Conservation (phyloP, 1,140 invertebrate species). For the Steinernema khuongi region DNA sequence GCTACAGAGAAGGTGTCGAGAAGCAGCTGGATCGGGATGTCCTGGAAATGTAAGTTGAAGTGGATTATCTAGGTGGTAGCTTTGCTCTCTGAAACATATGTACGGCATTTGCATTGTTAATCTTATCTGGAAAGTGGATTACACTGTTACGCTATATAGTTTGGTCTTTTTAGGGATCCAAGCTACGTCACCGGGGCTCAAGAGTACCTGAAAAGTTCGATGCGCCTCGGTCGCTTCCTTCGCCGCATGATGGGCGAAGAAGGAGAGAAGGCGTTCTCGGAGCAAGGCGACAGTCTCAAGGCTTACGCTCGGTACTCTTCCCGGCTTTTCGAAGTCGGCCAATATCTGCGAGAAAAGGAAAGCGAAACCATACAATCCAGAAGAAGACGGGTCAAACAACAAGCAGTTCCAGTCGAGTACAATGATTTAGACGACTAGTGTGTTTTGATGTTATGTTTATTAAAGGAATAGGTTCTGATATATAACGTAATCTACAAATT, state of each 20-base stretch:
- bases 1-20: no score
- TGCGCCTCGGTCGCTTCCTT: slow-evolving; percentile 28
- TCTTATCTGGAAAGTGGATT: no score
- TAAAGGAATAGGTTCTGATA: background rate
- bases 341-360: background rate
- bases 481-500: background rate
- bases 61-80: no score
- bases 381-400: background rate
- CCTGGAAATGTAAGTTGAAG: no score
- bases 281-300: slow-evolving; percentile 24
- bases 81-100: no score
- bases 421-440: background rate
- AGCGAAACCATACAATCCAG: background rate
- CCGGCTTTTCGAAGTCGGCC: background rate
- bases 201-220: slow-evolving; percentile 30
- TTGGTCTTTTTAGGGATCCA: slow-evolving; percentile 27
- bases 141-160: no score
- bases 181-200: slow-evolving; percentile 22
- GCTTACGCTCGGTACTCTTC: background rate
- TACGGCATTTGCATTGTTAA: no score
- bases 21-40: no score
- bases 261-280: slow-evolving; percentile 17
- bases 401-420: background rate
- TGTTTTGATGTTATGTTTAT: background rate
- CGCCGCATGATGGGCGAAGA: slow-evolving; percentile 24